Evolutionary conservation across 2,113 vertebrate genomes (phyloP).

Genomic region (Myrmophylax atrothorax): DNA sequence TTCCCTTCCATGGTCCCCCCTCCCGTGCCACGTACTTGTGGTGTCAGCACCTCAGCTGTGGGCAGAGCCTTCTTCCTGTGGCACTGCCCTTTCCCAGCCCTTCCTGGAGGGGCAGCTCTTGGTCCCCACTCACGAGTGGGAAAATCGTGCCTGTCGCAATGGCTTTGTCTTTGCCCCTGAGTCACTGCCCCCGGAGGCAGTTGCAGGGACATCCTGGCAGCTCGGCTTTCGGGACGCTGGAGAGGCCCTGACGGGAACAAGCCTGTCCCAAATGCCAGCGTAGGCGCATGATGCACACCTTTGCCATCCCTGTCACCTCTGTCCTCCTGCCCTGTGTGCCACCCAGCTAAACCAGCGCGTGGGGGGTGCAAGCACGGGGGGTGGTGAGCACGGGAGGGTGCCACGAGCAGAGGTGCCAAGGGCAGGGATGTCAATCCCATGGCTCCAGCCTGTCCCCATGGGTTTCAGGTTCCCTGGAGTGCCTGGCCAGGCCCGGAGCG

Average conservation of each 20-base stretch:
- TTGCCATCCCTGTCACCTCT: background rate
- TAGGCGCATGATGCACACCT: background rate
- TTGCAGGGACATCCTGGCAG: rapidly evolving
- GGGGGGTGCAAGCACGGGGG: background rate
- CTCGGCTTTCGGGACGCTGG: rapidly evolving
- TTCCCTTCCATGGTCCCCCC: rapidly evolving
- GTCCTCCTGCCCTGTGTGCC: background rate
- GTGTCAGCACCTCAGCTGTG: background rate
- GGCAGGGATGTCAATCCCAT: rapidly evolving
- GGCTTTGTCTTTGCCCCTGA: background rate
- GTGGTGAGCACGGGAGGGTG: rapidly evolving
- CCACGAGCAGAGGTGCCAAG: background rate
- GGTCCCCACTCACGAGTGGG: background rate
- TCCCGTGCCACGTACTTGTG: background rate
- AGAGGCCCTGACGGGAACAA: background rate
- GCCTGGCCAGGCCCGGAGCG: conserved; percentile 68
- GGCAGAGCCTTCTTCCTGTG: background rate
- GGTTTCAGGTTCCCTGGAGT: conserved; percentile 78
- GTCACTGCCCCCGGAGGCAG: background rate
- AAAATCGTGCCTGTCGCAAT: rapidly evolving
- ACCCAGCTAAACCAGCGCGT: rapidly evolving
- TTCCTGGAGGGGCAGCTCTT: background rate
- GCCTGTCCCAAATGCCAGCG: background rate
- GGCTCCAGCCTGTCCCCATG: background rate
- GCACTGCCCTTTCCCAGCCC: background rate